phyloP scores from a whole-genome alignment of 2,888 invertebrate genomes.

The Chesias legatella region DNA sequence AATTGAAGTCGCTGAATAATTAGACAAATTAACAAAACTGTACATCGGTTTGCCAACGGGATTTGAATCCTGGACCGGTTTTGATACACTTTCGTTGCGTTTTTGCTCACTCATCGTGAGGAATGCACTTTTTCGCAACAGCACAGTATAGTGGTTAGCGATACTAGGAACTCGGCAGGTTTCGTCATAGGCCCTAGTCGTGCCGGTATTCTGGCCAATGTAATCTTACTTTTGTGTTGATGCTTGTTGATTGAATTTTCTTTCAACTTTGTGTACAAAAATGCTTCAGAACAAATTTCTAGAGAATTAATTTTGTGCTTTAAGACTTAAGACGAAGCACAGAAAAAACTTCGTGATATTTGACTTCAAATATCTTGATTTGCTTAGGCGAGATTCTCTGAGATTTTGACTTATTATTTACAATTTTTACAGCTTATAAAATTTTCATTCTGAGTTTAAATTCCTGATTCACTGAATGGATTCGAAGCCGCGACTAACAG shows the following conservation, averaged over 20 bases:
- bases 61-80: conserved; percentile 34
- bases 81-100: conserved; percentile 51
- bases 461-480: conserved; percentile 1
- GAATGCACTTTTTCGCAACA: conserved; percentile 56
- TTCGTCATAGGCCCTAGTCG: conserved; percentile 17
- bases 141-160: conserved; percentile 10
- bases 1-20: conserved; percentile 24
- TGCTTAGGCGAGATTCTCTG: too few species aligned
- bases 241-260: too few species aligned
- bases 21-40: conserved; percentile 30
- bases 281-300: too few species aligned
- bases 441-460: not conserved
- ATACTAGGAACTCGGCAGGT: conserved; percentile 16
- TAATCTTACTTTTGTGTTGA: too few species aligned
- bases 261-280: too few species aligned
- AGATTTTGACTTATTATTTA: too few species aligned
- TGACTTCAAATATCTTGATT: too few species aligned
- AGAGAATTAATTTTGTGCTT: too few species aligned
- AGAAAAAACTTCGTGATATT: too few species aligned
- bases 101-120: conserved; percentile 38
- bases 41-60: conserved; percentile 21
- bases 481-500: too few species aligned
- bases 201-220: too few species aligned
- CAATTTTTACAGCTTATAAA: conserved; percentile 1
- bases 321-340: too few species aligned